Conservation (phyloP, 1,140 invertebrate genomes). For the honey bee (Apis mellifera) region DNA sequence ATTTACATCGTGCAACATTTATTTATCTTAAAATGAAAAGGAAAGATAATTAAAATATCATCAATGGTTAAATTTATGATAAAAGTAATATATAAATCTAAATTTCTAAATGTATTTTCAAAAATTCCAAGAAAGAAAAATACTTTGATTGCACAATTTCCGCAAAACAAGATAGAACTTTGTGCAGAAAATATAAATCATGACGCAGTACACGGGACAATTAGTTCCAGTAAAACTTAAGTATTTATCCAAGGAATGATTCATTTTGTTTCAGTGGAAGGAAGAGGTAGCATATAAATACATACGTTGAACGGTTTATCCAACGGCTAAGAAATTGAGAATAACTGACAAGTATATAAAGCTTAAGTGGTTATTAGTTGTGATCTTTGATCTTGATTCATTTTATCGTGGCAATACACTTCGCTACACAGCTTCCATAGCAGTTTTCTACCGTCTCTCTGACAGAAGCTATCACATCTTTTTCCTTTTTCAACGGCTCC, state of each 20-base stretch:
- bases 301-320: neutral
- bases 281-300: neutral
- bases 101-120: too few relatives aligned
- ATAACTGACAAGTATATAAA: neutral
- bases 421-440: conserved; percentile 2
- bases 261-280: neutral
- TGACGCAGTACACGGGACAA: neutral
- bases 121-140: neutral
- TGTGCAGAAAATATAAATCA: conserved; percentile 2
- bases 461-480: neutral
- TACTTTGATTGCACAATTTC: conserved; percentile 18
- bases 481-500: fast-evolving
- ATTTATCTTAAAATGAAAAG: too few relatives aligned
- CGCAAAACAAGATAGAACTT: conserved; percentile 2
- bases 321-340: conserved; percentile 5
- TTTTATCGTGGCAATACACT: conserved; percentile 17
- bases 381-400: conserved; percentile 50
- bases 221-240: neutral
- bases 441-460: conserved; percentile 19
- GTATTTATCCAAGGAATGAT: neutral
- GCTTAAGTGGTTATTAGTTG: conserved; percentile 29
- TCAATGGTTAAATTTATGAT: too few relatives aligned
- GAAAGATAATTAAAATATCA: too few relatives aligned
- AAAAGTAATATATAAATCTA: too few relatives aligned
- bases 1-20: too few relatives aligned